Percentiles rank a stretch among this genome's conserved stretches.
Conservation (phyloP, 2,888 invertebrate species). For the Drosophila borealis region DNA sequence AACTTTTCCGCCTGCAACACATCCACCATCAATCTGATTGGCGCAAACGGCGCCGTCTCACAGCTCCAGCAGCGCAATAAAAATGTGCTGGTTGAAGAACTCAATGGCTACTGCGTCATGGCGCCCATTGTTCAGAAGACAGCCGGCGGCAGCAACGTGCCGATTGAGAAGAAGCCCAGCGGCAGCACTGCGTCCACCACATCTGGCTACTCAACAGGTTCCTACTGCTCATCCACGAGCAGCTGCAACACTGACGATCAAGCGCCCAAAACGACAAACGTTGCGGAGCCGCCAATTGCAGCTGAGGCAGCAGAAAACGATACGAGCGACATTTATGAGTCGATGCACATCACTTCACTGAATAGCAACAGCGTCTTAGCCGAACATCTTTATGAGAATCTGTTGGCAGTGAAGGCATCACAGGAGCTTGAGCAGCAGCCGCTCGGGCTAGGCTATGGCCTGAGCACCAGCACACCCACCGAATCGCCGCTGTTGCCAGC, state of each 20-base stretch:
- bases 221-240: constrained; percentile 74
- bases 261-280: constrained; percentile 7
- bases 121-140: constrained; percentile 81
- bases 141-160: constrained; percentile 3
- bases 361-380: constrained; percentile 60
- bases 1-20: constrained; percentile 84
- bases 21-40: constrained; percentile 84
- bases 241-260: constrained; percentile 67
- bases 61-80: constrained; percentile 61
- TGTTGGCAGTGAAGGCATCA: constrained; percentile 79
- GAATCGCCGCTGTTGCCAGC: constrained; percentile 75
- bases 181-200: constrained; percentile 70
- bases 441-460: constrained; percentile 31
- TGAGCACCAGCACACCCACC: constrained; percentile 82
- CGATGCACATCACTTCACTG: constrained; percentile 68
- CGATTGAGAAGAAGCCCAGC: constrained; percentile 38
- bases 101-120: constrained; percentile 84
- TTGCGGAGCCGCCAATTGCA: neutral
- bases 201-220: constrained; percentile 81
- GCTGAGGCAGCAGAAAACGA: constrained; percentile 44
- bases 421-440: constrained; percentile 74
- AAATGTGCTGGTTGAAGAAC: constrained; percentile 81
- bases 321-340: constrained; percentile 79
- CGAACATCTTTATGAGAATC: constrained; percentile 82
- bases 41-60: constrained; percentile 78